Conservation (phyloP, 2,113 vertebrate genomes). For the Todiramphus chloris region DNA sequence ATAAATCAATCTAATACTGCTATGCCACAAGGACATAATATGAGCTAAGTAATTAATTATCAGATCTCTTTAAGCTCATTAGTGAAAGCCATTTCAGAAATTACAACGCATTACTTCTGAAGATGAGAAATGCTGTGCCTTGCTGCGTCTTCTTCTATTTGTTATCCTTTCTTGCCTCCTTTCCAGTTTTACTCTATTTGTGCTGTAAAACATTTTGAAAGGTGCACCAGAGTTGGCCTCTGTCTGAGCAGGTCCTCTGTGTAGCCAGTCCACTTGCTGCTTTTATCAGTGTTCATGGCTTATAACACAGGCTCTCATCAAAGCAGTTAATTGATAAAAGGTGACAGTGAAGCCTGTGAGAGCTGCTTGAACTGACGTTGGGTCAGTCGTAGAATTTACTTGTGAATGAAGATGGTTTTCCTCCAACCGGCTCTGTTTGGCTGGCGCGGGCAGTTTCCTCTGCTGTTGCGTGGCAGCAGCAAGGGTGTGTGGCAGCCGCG, state of each 20-base stretch:
- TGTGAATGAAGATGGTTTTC: fast-evolving
- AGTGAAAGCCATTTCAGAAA: slow-evolving; percentile 2
- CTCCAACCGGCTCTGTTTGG: neutral
- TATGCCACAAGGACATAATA: neutral
- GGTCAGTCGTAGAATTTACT: neutral
- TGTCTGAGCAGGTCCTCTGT: neutral
- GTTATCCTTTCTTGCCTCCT: neutral
- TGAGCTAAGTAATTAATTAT: neutral
- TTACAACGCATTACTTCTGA: slow-evolving; percentile 3
- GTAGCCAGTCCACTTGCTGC: neutral
- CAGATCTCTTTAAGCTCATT: neutral
- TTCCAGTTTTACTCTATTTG: neutral
- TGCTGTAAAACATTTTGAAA: neutral
- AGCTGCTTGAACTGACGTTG: neutral
- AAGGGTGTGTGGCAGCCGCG: neutral
- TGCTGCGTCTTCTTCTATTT: neutral
- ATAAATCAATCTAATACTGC: neutral
- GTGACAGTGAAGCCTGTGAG: neutral
- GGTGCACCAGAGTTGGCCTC: fast-evolving
- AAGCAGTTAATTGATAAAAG: neutral
- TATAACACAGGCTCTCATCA: neutral
- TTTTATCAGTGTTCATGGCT: neutral
- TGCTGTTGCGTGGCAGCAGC: neutral
- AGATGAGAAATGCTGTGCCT: neutral
- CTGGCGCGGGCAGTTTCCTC: neutral